A percentile compares a stretch with the other conserved stretches of the same genome.
Evolutionary conservation across 1,140 invertebrate species (phyloP).

Genomic region (Drosophila kurseongensis): DNA sequence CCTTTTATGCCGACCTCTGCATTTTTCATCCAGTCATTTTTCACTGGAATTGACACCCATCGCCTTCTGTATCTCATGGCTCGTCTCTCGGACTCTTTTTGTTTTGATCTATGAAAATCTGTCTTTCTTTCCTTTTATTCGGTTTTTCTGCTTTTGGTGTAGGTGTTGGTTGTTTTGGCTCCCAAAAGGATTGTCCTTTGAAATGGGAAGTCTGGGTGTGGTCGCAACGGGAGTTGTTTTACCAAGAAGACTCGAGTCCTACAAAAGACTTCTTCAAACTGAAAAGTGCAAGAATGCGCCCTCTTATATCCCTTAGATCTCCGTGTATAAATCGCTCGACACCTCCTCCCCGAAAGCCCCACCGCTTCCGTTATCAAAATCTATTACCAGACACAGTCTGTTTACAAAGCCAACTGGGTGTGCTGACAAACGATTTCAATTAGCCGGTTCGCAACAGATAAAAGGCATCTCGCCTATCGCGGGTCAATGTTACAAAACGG

Average conservation of each 20-base stretch:
- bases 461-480: slow-evolving; percentile 58
- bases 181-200: slow-evolving; percentile 71
- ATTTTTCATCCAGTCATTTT: slow-evolving; percentile 77
- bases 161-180: slow-evolving; percentile 55
- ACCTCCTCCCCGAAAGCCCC: slow-evolving; percentile 43
- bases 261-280: slow-evolving; percentile 20
- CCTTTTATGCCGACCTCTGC: slow-evolving; percentile 38
- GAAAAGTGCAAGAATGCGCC: slow-evolving; percentile 9
- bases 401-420: slow-evolving; percentile 54
- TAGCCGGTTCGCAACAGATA: slow-evolving; percentile 66
- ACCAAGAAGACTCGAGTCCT: slow-evolving; percentile 18
- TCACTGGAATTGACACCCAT: slow-evolving; percentile 74
- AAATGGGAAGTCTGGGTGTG: slow-evolving; percentile 28
- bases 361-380: slow-evolving; percentile 66
- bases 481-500: slow-evolving; percentile 65
- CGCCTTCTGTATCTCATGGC: slow-evolving; percentile 47
- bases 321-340: slow-evolving; percentile 41
- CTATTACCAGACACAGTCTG: slow-evolving; percentile 47
- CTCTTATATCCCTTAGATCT: slow-evolving; percentile 3
- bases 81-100: slow-evolving; percentile 18
- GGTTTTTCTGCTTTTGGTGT: slow-evolving; percentile 35
- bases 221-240: slow-evolving; percentile 42
- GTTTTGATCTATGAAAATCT: slow-evolving; percentile 70
- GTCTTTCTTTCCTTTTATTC: slow-evolving; percentile 19
- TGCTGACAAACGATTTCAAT: slow-evolving; percentile 81